Conservation (phyloP, 2,888 invertebrate species). For the Hofmannophila pseudospretella region DNA sequence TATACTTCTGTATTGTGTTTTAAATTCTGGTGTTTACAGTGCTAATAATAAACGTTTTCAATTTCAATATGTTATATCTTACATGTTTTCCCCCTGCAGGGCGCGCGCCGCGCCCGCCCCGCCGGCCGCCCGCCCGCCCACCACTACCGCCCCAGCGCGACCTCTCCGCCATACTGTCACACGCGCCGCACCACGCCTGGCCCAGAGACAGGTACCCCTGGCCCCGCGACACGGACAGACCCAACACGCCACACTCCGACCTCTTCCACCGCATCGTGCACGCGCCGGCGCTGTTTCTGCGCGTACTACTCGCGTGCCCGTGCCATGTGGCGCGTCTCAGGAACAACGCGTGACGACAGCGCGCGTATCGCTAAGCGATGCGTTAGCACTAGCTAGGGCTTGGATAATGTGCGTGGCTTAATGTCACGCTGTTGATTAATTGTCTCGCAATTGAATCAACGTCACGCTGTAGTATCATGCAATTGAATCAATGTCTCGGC, state of each 20-base stretch:
- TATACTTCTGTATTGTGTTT: too few relatives aligned
- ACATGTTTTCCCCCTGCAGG: too few relatives aligned
- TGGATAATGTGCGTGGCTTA: not conserved
- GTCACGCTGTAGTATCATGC: too few relatives aligned
- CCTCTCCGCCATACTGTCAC: not conserved
- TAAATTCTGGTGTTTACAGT: too few relatives aligned
- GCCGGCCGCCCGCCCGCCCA: slow-evolving; percentile 12
- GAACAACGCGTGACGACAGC: not conserved
- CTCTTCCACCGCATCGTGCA: not conserved
- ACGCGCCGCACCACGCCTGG: not conserved
- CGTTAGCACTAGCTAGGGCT: not conserved
- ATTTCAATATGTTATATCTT: too few relatives aligned
- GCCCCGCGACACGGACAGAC: slow-evolving; percentile 13
- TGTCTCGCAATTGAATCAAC: too few relatives aligned
- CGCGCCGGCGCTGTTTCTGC: not conserved
- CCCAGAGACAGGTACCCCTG: not conserved
- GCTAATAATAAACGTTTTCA: too few relatives aligned
- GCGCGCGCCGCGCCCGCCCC: slow-evolving; percentile 10
- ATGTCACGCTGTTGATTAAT: not conserved
- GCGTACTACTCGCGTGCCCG: slow-evolving; percentile 3
- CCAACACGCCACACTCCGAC: not conserved
- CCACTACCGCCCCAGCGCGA: slow-evolving; percentile 16
- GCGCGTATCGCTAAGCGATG: not conserved
- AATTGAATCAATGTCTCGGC: too few relatives aligned
- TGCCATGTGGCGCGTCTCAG: not conserved